Evolutionary conservation across 2,113 vertebrate species (phyloP).

Genomic region (Ellobius talpinus): DNA sequence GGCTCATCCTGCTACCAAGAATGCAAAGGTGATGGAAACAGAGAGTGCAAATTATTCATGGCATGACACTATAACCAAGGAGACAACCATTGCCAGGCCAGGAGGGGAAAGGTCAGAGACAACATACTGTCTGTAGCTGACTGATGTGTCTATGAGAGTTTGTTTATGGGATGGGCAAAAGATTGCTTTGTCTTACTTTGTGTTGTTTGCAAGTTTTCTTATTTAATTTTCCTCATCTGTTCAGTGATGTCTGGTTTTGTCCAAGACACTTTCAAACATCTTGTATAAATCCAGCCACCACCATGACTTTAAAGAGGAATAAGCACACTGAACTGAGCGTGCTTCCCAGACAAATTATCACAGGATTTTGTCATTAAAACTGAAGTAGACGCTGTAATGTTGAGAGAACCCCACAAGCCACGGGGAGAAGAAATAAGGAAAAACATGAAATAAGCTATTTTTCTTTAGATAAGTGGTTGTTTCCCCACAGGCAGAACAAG

Average conservation of each 20-base stretch:
- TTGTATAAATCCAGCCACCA: slow-evolving; percentile 38
- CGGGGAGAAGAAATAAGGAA: slow-evolving; percentile 13
- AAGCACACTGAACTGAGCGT: neutral
- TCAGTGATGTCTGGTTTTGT: slow-evolving; percentile 40
- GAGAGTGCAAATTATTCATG: neutral
- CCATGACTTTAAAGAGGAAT: slow-evolving; percentile 14
- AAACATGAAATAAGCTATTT: slow-evolving; percentile 21
- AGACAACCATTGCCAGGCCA: neutral
- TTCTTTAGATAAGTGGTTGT: slow-evolving; percentile 4
- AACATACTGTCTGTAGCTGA: neutral
- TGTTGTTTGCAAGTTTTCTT: slow-evolving; percentile 7
- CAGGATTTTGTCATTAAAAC: slow-evolving; percentile 50
- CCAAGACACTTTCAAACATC: slow-evolving; percentile 48
- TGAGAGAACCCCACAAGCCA: slow-evolving; percentile 19
- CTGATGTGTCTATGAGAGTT: neutral
- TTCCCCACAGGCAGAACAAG: slow-evolving; percentile 41
- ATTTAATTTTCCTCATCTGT: slow-evolving; percentile 34
- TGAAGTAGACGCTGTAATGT: neutral
- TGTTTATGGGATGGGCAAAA: neutral
- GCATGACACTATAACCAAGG: neutral
- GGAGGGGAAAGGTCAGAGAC: neutral
- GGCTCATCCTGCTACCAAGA: neutral
- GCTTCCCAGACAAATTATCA: slow-evolving; percentile 19
- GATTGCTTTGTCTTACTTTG: neutral
- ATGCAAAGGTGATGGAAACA: neutral